phyloP scores from a whole-genome alignment of 30 jellyfish, hydroid and myxozoan genomes.

The Rhopilema esculentum region DNA sequence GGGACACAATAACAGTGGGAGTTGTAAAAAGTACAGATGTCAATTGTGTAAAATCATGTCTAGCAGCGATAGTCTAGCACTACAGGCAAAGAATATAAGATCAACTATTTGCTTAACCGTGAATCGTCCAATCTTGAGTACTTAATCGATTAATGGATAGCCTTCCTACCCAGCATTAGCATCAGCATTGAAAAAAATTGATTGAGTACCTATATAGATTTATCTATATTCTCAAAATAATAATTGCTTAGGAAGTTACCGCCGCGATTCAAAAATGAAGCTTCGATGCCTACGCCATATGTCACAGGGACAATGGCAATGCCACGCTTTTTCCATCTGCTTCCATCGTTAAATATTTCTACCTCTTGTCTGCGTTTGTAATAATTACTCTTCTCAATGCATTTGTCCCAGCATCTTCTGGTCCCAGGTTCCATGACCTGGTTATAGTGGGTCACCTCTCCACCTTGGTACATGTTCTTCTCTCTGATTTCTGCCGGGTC shows the following conservation, averaged over 20 bases:
- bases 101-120: too few species aligned
- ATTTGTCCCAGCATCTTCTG: constrained; percentile 20
- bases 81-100: too few species aligned
- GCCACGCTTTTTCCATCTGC: constrained; percentile 39
- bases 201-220: background rate
- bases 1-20: too few species aligned
- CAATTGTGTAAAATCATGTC: too few species aligned
- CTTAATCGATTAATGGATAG: too few species aligned
- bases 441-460: constrained; percentile 31
- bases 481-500: constrained; percentile 41
- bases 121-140: too few species aligned
- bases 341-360: background rate
- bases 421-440: constrained; percentile 29
- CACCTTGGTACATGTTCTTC: constrained; percentile 18
- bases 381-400: constrained; percentile 27
- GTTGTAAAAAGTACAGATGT: too few species aligned
- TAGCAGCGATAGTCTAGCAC: too few species aligned
- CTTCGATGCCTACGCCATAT: constrained; percentile 19
- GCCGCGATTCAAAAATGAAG: constrained; percentile 15
- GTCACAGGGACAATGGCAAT: constrained; percentile 24
- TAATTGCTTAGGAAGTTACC: constrained; percentile 19
- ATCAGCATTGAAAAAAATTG: background rate
- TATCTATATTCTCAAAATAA: too few species aligned
- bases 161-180: too few species aligned
- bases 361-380: constrained; percentile 6